phyloP scores from a whole-genome alignment of 2,113 vertebrate species.

The Poeciliopsis occidentalis region DNA sequence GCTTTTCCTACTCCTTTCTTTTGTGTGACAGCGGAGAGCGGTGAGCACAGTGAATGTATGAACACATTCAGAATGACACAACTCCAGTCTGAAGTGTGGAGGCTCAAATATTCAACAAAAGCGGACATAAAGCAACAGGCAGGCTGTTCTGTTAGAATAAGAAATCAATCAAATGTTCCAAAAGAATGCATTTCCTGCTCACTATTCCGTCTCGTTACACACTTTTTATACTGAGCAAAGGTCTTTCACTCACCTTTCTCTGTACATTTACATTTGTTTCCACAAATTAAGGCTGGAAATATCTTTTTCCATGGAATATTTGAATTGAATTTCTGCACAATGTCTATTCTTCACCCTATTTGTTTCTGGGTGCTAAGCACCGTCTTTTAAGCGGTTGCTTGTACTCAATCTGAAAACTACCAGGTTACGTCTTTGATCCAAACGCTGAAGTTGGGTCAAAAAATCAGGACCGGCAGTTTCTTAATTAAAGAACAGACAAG shows the following conservation, averaged over 20 bases:
- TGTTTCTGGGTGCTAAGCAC: no score
- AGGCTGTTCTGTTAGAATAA: constrained; percentile 15
- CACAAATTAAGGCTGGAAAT: background rate
- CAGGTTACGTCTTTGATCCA: no score
- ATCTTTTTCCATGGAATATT: background rate
- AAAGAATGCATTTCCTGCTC: background rate
- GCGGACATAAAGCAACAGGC: constrained; percentile 20
- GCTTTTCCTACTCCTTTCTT: background rate
- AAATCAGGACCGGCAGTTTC: no score
- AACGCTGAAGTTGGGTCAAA: background rate
- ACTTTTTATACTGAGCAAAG: background rate
- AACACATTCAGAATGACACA: constrained; percentile 32
- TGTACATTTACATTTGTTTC: background rate
- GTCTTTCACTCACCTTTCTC: constrained; percentile 3
- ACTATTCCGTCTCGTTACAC: background rate
- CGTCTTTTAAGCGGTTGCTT: no score
- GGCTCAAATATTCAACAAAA: constrained; percentile 50
- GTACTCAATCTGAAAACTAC: no score
- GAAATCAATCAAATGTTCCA: constrained; percentile 4
- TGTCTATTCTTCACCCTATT: no score
- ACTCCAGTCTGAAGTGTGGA: constrained; percentile 22
- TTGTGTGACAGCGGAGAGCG: constrained; percentile 35
- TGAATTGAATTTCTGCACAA: background rate
- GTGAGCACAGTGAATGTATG: constrained; percentile 39
- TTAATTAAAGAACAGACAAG: background rate